These are phyloP conservation scores for Diglossa cyanea DNA, from an alignment of 2,797 vertebrate species.

Conservation along the genomic window DNA sequence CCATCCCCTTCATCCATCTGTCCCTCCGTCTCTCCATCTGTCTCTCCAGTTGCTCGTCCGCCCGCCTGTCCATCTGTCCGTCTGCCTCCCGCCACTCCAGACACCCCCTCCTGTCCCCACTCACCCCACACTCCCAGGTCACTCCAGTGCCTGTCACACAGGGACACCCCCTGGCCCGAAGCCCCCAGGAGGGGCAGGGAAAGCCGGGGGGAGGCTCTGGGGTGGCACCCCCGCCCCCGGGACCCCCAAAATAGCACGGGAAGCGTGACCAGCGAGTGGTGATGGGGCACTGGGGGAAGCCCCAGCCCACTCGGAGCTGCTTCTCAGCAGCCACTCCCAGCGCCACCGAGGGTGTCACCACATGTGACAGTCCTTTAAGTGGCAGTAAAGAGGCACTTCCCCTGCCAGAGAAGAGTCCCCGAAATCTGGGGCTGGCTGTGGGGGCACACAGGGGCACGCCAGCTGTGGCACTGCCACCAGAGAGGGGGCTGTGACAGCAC, in stretches of 20 bases:
- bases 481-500: background rate
- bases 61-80: background rate
- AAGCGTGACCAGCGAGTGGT: background rate
- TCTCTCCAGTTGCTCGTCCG: background rate
- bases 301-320: background rate
- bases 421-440: background rate
- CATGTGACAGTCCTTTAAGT: background rate
- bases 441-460: accelerated
- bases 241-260: background rate
- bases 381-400: accelerated
- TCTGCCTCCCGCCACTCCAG: background rate
- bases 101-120: background rate
- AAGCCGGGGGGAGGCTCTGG: background rate
- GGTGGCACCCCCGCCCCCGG: background rate
- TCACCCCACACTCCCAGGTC: background rate
- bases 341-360: background rate
- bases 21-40: background rate
- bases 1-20: background rate
- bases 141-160: background rate
- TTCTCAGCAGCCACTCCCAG: background rate
- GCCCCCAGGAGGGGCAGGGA: background rate
- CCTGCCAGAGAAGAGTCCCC: background rate
- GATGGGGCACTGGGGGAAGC: background rate
- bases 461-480: background rate
- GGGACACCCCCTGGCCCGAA: accelerated